These are phyloP conservation scores for Euschistus heros DNA, from an alignment of 1,140 invertebrate species.

Conservation along the genomic window DNA sequence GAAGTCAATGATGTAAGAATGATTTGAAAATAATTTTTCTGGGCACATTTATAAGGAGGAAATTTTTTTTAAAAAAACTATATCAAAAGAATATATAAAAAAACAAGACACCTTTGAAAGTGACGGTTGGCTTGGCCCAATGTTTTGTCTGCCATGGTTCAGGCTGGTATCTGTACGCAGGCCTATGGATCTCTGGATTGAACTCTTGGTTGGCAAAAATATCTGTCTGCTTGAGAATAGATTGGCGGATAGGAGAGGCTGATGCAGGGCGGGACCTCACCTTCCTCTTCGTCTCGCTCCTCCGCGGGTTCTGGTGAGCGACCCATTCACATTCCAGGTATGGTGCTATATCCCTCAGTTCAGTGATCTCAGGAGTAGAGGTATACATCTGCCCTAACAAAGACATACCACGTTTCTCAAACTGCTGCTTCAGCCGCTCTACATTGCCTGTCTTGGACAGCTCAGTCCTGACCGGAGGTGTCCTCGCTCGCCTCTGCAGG, in stretches of 20 bases:
- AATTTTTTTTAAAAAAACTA: no score
- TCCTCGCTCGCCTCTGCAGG: conserved; percentile 41
- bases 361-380: conserved; percentile 64
- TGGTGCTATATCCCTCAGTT: conserved; percentile 61
- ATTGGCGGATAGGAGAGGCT: conserved; percentile 37
- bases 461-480: conserved; percentile 33
- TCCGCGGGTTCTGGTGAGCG: conserved; percentile 55
- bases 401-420: conserved; percentile 48
- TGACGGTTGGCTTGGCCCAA: conserved; percentile 46
- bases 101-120: conserved; percentile 57
- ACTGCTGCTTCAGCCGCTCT: conserved; percentile 53
- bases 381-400: conserved; percentile 68
- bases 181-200: conserved; percentile 60
- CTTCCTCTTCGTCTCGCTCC: conserved; percentile 42
- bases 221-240: conserved; percentile 50
- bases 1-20: no score
- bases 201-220: conserved; percentile 56
- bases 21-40: no score
- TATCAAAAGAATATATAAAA: background rate
- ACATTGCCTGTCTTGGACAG: conserved; percentile 44
- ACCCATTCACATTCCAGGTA: conserved; percentile 66
- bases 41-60: no score
- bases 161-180: conserved; percentile 65
- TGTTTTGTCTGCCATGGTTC: conserved; percentile 35
- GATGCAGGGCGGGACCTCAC: conserved; percentile 42